Base-by-base conservation (phyloP, 1,140 invertebrate genomes). In the Magallana gigas region DNA sequence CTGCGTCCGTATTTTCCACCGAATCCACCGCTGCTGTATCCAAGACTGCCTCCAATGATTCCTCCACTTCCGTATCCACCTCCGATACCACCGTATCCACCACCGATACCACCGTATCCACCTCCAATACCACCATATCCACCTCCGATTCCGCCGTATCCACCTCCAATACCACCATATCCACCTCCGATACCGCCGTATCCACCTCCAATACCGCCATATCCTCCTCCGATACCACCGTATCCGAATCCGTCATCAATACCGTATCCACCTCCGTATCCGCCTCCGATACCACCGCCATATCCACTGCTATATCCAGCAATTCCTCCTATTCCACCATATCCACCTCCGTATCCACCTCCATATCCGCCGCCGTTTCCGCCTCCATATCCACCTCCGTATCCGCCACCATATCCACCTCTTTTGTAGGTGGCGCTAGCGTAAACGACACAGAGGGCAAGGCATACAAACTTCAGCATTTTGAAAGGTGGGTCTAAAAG, bases 311-410 rank as follows among this genome's bases (percentile, higher is more conserved):
- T 23, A 5, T 68, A 68, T 68, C 64, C 64, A 68, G 36, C 36
- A 5, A 48, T 48, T 48, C 36, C 36, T 48, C 36, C 36, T 48
- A 48, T 48, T 48, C 64, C 64, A 18, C 64, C 64, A 18, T 68
- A 68, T 68, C 64, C 64, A 68, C 64, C 64, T 4, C 64, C 64
- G 11, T 23, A 23, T 71, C 64, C 64, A 68, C 64, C 64, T n/a
- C 64, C 64, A 23, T 68, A 68, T 23, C 64, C n/a, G 6, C 64
- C 64, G 29, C 64, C 64, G 18, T 71, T 36, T 71, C 64, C 64
- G 18, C 64, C 64, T n/a, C 64, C 64, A 71, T 68, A 68, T 68
- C 64, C 64, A 68, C 64, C 64, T 68, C 64, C 64, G 18, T 71
- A 71, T 71, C 64, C 64, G 36, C 68, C 68, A 8, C 68, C 9